phyloP scores from a whole-genome alignment of 2,797 vertebrate genomes.

The Varecia variegata region DNA sequence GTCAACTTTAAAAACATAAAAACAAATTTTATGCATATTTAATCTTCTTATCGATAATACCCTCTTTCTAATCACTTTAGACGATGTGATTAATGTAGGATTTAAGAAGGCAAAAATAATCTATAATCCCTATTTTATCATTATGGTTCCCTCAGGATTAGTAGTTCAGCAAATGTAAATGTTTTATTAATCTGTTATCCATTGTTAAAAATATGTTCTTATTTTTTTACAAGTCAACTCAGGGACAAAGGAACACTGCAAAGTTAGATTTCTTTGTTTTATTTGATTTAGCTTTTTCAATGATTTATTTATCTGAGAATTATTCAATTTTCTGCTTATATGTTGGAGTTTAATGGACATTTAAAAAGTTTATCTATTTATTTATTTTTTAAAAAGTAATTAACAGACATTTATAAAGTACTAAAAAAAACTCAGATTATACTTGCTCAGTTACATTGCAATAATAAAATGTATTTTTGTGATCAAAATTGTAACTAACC shows the following conservation, averaged over 20 bases:
- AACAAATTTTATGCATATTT: not conserved
- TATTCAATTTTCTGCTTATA: not conserved
- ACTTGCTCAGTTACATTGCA: not conserved
- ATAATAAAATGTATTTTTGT: not conserved
- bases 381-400: not conserved
- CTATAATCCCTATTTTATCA: not conserved
- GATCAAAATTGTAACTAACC: not conserved
- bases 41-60: not conserved
- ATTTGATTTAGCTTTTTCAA: not conserved
- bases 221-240: not conserved
- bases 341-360: not conserved
- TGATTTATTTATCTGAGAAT: not conserved
- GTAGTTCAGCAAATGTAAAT: not conserved
- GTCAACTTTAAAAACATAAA: not conserved
- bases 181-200: not conserved
- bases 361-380: not conserved
- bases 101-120: not conserved
- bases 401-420: not conserved
- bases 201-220: not conserved
- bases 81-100: not conserved
- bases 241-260: not conserved
- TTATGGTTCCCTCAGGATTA: not conserved
- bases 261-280: not conserved
- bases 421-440: not conserved
- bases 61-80: not conserved